Conservation (phyloP, 2,113 vertebrate genomes). For the Entelurus aequoreus region DNA sequence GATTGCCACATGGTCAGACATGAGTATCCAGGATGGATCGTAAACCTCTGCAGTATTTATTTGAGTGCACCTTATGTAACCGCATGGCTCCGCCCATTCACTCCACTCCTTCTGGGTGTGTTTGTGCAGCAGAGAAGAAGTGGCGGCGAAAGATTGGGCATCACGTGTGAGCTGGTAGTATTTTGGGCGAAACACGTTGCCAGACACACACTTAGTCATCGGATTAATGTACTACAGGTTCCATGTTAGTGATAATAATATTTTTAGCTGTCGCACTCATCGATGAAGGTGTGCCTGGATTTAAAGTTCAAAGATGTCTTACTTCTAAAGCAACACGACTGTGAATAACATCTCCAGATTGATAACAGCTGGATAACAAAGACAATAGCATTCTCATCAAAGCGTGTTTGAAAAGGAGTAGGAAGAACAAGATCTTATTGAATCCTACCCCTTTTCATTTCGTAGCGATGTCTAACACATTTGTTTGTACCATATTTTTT, state of each 20-base stretch:
- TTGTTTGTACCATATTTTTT: too few relatives aligned
- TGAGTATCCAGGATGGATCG: neutral
- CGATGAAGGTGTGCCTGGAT: too few relatives aligned
- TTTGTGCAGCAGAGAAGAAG: neutral
- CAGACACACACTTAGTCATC: neutral
- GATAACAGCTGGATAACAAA: neutral
- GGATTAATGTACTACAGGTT: neutral
- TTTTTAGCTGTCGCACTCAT: neutral
- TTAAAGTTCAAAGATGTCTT: neutral
- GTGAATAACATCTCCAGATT: too few relatives aligned
- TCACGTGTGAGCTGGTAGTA: neutral
- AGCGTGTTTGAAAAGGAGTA: too few relatives aligned
- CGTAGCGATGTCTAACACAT: too few relatives aligned
- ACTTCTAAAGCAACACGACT: neutral
- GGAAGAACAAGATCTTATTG: too few relatives aligned
- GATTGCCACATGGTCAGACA: neutral
- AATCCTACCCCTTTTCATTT: too few relatives aligned
- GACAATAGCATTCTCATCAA: neutral
- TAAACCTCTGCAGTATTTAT: neutral
- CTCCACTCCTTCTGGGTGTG: conserved; percentile 1
- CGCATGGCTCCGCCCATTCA: neutral
- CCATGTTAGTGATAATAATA: neutral
- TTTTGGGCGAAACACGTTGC: conserved; percentile 10
- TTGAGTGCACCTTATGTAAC: neutral
- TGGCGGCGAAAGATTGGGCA: neutral